Conservation (phyloP, 1,140 invertebrate species). For the Cotesia typhae region DNA sequence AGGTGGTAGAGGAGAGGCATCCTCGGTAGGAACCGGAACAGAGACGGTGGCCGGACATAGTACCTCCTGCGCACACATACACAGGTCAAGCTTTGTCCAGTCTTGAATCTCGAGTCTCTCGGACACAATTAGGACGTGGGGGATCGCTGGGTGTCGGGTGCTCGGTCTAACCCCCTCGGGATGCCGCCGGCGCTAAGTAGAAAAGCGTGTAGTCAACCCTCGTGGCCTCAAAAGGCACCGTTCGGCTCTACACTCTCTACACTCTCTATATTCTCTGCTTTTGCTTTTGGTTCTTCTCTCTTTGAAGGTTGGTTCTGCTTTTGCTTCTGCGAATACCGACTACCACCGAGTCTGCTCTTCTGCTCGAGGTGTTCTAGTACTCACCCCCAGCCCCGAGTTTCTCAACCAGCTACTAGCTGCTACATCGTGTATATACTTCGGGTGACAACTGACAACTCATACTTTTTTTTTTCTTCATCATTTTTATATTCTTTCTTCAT, state of each 20-base stretch:
- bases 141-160: conserved; percentile 11
- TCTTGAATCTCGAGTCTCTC: conserved; percentile 6
- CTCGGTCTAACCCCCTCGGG: conserved; percentile 36
- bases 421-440: too few species aligned
- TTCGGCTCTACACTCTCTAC: not conserved
- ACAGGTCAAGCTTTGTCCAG: conserved; percentile 29
- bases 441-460: too few species aligned
- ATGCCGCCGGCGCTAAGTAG: conserved; percentile 63
- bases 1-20: conserved; percentile 5
- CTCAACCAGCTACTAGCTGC: too few species aligned
- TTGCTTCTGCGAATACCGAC: too few species aligned
- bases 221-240: conserved; percentile 29
- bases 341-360: too few species aligned
- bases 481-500: too few species aligned
- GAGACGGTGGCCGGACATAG: conserved; percentile 24
- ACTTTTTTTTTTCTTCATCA: too few species aligned
- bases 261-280: too few species aligned
- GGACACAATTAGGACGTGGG: conserved; percentile 31
- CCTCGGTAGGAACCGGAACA: conserved; percentile 22
- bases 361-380: too few species aligned
- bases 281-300: too few species aligned
- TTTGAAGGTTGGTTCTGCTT: too few species aligned
- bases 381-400: too few species aligned
- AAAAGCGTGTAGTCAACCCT: conserved; percentile 65
- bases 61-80: conserved; percentile 26